Conservation (phyloP, 2,113 vertebrate species). For the Grallaria varia region DNA sequence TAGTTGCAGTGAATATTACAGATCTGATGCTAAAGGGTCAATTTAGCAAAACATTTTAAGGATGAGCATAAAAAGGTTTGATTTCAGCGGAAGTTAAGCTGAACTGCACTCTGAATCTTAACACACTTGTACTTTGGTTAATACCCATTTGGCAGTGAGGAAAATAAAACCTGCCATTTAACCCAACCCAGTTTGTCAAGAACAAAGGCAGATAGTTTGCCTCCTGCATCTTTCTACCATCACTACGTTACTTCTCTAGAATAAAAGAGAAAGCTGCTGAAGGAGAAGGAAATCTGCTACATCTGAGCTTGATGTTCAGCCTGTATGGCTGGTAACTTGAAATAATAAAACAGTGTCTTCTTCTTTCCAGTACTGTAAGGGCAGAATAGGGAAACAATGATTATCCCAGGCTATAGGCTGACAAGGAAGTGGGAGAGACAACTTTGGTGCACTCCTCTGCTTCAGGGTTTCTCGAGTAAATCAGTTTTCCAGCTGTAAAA, state of each 20-base stretch:
- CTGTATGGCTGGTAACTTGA: not conserved
- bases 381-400: not conserved
- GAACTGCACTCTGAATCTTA: not conserved
- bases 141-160: not conserved
- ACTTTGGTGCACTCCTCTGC: not conserved
- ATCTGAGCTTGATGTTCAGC: not conserved
- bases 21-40: not conserved
- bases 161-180: not conserved
- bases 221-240: not conserved
- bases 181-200: not conserved
- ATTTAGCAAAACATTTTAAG: not conserved
- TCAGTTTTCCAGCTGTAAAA: not conserved
- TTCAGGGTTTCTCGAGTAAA: not conserved
- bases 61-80: not conserved
- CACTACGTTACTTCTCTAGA: not conserved
- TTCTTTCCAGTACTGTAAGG: not conserved
- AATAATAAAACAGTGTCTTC: accelerated
- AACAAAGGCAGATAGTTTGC: not conserved
- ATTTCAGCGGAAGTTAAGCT: not conserved
- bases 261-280: not conserved
- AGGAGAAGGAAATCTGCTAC: not conserved
- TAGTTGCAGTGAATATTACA: not conserved
- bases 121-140: not conserved
- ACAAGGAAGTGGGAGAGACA: not conserved
- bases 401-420: not conserved